A percentile compares a stretch with the other conserved stretches of the same genome.
Conservation (phyloP, 2,797 vertebrate genomes). For the Neopelma chrysocephalum region DNA sequence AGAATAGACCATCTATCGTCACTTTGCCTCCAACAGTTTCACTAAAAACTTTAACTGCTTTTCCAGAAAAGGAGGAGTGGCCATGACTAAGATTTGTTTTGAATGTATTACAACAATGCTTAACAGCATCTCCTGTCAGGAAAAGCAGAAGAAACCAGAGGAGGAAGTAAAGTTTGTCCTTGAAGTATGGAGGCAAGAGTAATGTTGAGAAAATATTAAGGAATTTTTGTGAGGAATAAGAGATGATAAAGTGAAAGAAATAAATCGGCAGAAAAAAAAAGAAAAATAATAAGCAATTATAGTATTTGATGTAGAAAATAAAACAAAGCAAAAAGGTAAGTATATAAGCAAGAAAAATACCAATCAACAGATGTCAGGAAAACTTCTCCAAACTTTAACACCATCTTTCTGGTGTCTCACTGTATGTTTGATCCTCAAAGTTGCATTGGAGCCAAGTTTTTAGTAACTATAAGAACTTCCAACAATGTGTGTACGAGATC, state of each 20-base stretch:
- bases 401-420: neutral
- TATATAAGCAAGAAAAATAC: neutral
- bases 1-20: neutral
- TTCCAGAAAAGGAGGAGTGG: neutral
- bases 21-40: neutral
- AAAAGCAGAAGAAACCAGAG: neutral
- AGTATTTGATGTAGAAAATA: neutral
- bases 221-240: neutral
- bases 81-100: neutral
- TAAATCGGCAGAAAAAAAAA: neutral
- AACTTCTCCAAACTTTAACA: neutral
- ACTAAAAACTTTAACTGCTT: conserved; percentile 2
- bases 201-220: neutral
- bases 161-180: neutral
- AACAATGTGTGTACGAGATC: neutral
- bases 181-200: neutral
- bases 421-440: neutral
- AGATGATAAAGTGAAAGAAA: neutral
- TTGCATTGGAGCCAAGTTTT: neutral
- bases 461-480: neutral
- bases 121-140: neutral
- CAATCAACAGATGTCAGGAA: neutral
- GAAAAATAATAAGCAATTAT: neutral
- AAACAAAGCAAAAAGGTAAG: neutral
- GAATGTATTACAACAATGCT: neutral